Evolutionary conservation across 2,888 invertebrate species (phyloP).

Genomic region (Euspilapteryx auroguttella): DNA sequence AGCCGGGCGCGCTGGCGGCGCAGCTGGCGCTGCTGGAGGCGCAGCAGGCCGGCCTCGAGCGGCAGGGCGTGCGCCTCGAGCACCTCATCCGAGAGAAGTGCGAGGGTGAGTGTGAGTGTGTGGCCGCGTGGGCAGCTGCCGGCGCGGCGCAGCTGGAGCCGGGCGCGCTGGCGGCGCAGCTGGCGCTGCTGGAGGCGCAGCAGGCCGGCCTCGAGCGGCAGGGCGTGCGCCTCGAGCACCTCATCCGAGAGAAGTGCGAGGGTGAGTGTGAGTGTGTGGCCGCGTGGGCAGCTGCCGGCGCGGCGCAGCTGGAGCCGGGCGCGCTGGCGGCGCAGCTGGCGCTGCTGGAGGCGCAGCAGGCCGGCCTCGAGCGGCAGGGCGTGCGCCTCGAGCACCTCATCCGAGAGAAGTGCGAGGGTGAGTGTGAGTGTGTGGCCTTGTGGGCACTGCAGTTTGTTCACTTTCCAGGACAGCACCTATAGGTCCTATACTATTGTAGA

Average conservation of each 20-base stretch:
- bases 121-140: conserved; percentile 77
- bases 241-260: conserved; percentile 84
- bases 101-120: conserved; percentile 64
- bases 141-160: conserved; percentile 63
- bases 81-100: conserved; percentile 85
- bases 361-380: conserved; percentile 87
- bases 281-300: conserved; percentile 74
- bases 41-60: conserved; percentile 85
- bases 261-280: conserved; percentile 32
- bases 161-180: conserved; percentile 67
- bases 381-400: conserved; percentile 90
- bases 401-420: conserved; percentile 76
- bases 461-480: too few species aligned
- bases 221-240: conserved; percentile 87
- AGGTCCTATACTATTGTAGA: too few species aligned
- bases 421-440: conserved; percentile 10
- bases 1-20: conserved; percentile 64
- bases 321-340: conserved; percentile 73
- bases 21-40: conserved; percentile 81
- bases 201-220: conserved; percentile 87
- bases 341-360: conserved; percentile 81
- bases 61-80: conserved; percentile 89
- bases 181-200: conserved; percentile 81
- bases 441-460: too few species aligned
- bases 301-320: conserved; percentile 62